phyloP scores from a whole-genome alignment of 2,888 invertebrate genomes.

The Deilephila elpenor region DNA sequence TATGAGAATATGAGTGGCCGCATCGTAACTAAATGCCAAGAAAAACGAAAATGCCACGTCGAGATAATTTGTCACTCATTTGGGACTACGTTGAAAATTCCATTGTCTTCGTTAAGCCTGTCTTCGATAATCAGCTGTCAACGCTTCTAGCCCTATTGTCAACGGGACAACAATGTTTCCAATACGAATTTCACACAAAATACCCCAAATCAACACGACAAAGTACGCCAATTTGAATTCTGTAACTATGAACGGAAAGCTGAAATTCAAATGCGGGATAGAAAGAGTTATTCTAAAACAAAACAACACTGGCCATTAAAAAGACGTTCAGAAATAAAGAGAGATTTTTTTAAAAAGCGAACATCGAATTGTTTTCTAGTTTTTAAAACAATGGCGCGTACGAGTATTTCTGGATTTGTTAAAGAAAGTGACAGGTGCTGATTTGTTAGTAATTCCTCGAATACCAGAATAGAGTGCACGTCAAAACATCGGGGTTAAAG shows the following conservation, averaged over 20 bases:
- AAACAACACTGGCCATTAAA: slow-evolving; percentile 54
- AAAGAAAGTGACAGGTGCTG: slow-evolving; percentile 77
- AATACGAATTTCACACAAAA: slow-evolving; percentile 42
- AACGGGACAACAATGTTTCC: slow-evolving; percentile 65
- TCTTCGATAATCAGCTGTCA: slow-evolving; percentile 74
- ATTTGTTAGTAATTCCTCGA: slow-evolving; percentile 71
- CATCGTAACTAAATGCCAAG: slow-evolving; percentile 59
- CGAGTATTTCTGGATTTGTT: slow-evolving; percentile 65
- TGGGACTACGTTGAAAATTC: slow-evolving; percentile 62
- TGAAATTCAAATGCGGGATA: slow-evolving; percentile 32
- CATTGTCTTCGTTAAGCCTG: slow-evolving; percentile 62
- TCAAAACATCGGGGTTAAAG: slow-evolving; percentile 73
- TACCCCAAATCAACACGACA: slow-evolving; percentile 34
- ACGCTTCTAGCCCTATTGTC: slow-evolving; percentile 72
- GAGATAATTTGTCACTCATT: slow-evolving; percentile 75
- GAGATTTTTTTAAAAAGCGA: slow-evolving; percentile 62
- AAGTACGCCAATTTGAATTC: slow-evolving; percentile 44
- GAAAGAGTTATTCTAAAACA: slow-evolving; percentile 54
- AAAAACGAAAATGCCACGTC: slow-evolving; percentile 55
- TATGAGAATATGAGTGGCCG: slow-evolving; percentile 48
- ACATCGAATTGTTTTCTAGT: slow-evolving; percentile 72
- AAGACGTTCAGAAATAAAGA: slow-evolving; percentile 63
- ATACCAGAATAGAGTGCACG: slow-evolving; percentile 70
- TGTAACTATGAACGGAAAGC: slow-evolving; percentile 39
- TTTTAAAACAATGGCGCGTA: slow-evolving; percentile 69